These are phyloP conservation scores for Agrotis ipsilon DNA, from an alignment of 2,888 invertebrate species.

Conservation along the genomic window DNA sequence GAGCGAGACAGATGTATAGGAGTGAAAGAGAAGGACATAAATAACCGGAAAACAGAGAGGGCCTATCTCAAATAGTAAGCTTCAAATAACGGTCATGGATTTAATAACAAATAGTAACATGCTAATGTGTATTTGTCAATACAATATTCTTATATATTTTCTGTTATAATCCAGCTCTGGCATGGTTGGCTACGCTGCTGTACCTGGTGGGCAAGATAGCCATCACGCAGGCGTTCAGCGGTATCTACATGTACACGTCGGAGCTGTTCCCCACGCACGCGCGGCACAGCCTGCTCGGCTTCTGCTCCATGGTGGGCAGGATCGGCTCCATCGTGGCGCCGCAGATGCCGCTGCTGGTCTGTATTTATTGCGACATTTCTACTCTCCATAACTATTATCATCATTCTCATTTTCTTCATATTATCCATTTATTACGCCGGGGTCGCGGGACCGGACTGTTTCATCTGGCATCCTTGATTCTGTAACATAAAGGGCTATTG, in stretches of 20 bases:
- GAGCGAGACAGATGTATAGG: too few relatives aligned
- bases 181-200: conserved; percentile 83
- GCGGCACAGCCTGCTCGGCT: conserved; percentile 93
- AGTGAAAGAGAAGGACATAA: too few relatives aligned
- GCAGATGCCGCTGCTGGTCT: conserved; percentile 93
- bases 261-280: conserved; percentile 94
- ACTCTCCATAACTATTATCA: background rate
- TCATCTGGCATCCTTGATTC: too few relatives aligned
- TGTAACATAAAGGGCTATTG: too few relatives aligned
- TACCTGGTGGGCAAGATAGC: conserved; percentile 93
- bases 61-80: too few relatives aligned
- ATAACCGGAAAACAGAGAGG: too few relatives aligned
- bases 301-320: conserved; percentile 94
- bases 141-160: background rate
- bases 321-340: conserved; percentile 94
- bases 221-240: conserved; percentile 93
- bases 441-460: too few relatives aligned
- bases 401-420: background rate
- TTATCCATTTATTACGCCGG: too few relatives aligned
- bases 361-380: background rate
- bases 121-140: background rate
- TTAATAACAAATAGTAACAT: background rate
- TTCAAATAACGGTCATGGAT: too few relatives aligned
- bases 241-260: conserved; percentile 93
- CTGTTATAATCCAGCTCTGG: conserved; percentile 70